Evolutionary conservation across 2,113 vertebrate species (phyloP).

Genomic region (Oryzias melastigma): DNA sequence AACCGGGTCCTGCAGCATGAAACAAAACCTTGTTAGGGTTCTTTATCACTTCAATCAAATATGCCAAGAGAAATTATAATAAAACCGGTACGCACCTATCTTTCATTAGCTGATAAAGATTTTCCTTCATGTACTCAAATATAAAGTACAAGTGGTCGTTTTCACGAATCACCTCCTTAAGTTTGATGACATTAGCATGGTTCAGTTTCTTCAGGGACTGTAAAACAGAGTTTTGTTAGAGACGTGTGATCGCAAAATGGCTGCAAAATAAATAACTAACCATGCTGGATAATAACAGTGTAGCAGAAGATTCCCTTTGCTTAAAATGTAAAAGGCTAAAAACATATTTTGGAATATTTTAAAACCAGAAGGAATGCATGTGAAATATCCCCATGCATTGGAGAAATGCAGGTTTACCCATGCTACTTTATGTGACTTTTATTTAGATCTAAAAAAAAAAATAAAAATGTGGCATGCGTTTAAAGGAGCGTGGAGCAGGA

Average conservation of each 20-base stretch:
- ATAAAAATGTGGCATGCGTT: slow-evolving; percentile 41
- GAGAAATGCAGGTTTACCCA: slow-evolving; percentile 52
- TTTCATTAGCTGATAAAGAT: slow-evolving; percentile 98
- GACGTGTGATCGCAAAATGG: background rate
- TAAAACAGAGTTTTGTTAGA: slow-evolving; percentile 17
- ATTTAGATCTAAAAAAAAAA: too few relatives aligned
- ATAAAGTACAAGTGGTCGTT: slow-evolving; percentile 98
- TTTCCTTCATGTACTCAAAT: slow-evolving; percentile 99
- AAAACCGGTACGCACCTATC: slow-evolving; percentile 81
- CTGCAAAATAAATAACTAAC: slow-evolving; percentile 13
- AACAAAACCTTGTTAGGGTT: slow-evolving; percentile 4
- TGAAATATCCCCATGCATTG: slow-evolving; percentile 49
- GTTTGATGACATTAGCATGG: slow-evolving; percentile 97
- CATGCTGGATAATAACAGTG: slow-evolving; percentile 59
- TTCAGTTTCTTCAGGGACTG: slow-evolving; percentile 98
- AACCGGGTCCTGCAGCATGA: slow-evolving; percentile 86
- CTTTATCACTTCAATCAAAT: background rate
- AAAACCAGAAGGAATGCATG: slow-evolving; percentile 37
- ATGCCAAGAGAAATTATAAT: background rate
- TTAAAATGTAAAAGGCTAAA: slow-evolving; percentile 2
- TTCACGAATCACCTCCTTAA: slow-evolving; percentile 98
- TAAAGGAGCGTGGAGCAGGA: too few relatives aligned
- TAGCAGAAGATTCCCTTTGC: slow-evolving; percentile 43
- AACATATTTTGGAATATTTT: slow-evolving; percentile 8
- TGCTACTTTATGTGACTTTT: slow-evolving; percentile 50